Percentiles rank a stretch among this genome's conserved stretches.
Conservation (phyloP, 2,113 vertebrate species). For the Scalopus aquaticus region DNA sequence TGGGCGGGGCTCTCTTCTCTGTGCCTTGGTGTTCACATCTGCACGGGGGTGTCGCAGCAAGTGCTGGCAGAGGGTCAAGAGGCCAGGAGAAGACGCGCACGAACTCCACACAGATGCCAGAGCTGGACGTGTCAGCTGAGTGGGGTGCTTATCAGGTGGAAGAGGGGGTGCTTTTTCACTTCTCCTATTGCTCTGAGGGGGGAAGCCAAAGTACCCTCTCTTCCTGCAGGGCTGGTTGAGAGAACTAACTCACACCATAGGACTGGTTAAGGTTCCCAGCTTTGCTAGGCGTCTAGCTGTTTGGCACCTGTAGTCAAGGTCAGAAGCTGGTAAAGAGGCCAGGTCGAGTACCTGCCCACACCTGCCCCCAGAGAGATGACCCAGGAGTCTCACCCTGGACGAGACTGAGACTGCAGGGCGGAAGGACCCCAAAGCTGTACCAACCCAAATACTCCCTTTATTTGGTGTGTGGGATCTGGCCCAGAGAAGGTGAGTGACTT, state of each 20-base stretch:
- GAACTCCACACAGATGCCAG: neutral
- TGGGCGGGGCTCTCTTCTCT: neutral
- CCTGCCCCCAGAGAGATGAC: neutral
- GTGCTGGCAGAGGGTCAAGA: neutral
- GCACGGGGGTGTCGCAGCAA: neutral
- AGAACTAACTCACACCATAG: too few relatives aligned
- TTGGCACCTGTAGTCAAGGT: neutral
- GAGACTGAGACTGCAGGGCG: too few relatives aligned
- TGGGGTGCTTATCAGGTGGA: neutral
- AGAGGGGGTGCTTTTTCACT: too few relatives aligned
- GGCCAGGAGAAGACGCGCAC: fast-evolving
- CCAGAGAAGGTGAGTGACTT: neutral
- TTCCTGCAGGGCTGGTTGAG: neutral
- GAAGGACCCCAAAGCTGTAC: neutral
- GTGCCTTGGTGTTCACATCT: neutral
- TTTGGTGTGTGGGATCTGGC: neutral
- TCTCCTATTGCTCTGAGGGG: neutral
- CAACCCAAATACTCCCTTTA: fast-evolving
- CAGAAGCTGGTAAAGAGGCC: neutral
- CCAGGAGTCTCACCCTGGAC: too few relatives aligned
- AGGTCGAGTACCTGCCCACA: neutral
- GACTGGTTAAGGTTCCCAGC: neutral
- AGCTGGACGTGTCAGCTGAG: neutral
- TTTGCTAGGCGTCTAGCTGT: neutral
- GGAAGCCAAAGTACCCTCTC: neutral